Conservation (phyloP, 2,888 invertebrate genomes). For the Cataglyphis cursor region DNA sequence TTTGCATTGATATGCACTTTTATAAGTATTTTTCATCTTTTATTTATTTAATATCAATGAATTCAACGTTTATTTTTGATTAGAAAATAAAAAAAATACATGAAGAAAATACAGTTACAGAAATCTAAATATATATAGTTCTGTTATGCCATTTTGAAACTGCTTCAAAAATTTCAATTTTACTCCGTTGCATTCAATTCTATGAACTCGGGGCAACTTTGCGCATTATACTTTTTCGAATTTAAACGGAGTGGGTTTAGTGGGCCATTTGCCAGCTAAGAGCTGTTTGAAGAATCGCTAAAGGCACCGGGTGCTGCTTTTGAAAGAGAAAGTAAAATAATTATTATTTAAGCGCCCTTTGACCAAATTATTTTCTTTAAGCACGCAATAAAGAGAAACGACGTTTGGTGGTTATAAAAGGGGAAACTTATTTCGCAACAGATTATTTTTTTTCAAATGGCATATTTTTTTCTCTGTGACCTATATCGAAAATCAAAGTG, state of each 20-base stretch:
- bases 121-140: constrained; percentile 17
- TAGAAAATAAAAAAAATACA: neutral
- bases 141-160: constrained; percentile 19
- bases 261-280: constrained; percentile 26
- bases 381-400: constrained; percentile 36
- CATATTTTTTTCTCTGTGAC: constrained; percentile 1
- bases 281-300: constrained; percentile 42
- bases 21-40: neutral
- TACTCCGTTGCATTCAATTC: neutral
- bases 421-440: constrained; percentile 12
- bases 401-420: constrained; percentile 32
- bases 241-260: constrained; percentile 45
- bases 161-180: constrained; percentile 41
- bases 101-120: constrained; percentile 25
- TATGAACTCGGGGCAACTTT: neutral
- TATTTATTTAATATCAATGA: neutral
- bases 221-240: constrained; percentile 48
- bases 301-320: constrained; percentile 17
- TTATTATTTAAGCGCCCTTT: constrained; percentile 39
- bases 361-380: constrained; percentile 52
- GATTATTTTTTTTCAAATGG: constrained; percentile 5
- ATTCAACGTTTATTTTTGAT: neutral
- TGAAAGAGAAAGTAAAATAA: constrained; percentile 43
- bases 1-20: neutral
- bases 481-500: neutral